These are phyloP conservation scores for Drosophila gaucha DNA, from an alignment of 2,888 invertebrate species.

Conservation along the genomic window DNA sequence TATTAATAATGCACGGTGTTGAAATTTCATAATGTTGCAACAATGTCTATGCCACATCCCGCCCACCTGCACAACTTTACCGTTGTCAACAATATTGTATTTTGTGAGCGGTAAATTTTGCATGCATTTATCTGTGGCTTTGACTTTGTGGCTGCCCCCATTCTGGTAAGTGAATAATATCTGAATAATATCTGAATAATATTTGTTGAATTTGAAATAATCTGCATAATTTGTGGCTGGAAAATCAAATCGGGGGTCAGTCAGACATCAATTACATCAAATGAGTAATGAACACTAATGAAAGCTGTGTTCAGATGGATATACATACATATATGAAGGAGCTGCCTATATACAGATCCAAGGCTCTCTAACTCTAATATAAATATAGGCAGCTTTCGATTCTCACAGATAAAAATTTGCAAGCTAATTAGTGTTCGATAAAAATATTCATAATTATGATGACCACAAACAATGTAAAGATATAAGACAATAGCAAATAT, in stretches of 20 bases:
- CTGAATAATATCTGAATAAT: constrained; percentile 6
- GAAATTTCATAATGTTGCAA: constrained; percentile 64
- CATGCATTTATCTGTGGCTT: constrained; percentile 45
- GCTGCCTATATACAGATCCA: too few species aligned
- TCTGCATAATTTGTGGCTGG: constrained; percentile 6
- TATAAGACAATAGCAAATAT: background rate
- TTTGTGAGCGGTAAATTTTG: constrained; percentile 17
- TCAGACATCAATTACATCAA: background rate
- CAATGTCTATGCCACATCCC: constrained; percentile 39
- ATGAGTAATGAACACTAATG: background rate
- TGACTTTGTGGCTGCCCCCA: constrained; percentile 20
- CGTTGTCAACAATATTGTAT: constrained; percentile 7
- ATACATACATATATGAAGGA: too few species aligned
- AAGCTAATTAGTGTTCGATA: too few species aligned
- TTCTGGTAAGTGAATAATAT: constrained; percentile 7
- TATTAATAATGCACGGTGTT: constrained; percentile 69
- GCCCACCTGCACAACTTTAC: background rate
- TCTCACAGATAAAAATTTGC: too few species aligned
- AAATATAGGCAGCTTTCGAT: too few species aligned
- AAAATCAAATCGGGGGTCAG: background rate
- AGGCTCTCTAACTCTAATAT: too few species aligned
- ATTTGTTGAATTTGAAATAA: constrained; percentile 7
- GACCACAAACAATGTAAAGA: too few species aligned
- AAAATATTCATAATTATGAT: too few species aligned
- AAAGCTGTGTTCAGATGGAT: background rate